phyloP scores from a whole-genome alignment of 1,140 invertebrate genomes.

The Papilio machaon region DNA sequence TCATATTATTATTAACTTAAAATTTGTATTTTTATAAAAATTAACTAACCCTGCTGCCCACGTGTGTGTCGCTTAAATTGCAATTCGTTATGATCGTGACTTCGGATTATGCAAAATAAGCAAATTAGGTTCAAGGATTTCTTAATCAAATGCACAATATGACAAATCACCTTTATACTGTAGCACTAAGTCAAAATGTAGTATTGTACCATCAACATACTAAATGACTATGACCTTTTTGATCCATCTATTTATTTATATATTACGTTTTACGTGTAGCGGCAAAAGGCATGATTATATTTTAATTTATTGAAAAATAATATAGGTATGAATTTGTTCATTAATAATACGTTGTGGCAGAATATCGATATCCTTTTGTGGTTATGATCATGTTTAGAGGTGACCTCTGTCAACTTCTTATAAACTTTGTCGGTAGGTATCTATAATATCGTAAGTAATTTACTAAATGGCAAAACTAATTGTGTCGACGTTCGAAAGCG shows the following conservation, averaged over 20 bases:
- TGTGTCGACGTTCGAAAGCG: constrained; percentile 58
- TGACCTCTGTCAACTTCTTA: constrained; percentile 34
- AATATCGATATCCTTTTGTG: constrained; percentile 38
- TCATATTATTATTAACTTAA: too few relatives aligned
- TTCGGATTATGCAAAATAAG: constrained; percentile 17
- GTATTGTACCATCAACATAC: not conserved
- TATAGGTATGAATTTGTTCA: not conserved
- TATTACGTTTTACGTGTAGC: not conserved
- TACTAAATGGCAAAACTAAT: constrained; percentile 47
- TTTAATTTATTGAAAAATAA: not conserved
- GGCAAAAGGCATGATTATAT: not conserved
- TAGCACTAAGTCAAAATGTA: not conserved
- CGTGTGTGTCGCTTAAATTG: not conserved
- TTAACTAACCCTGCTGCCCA: not conserved
- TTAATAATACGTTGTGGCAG: constrained; percentile 32
- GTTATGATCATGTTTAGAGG: constrained; percentile 35
- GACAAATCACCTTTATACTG: not conserved
- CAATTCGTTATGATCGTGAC: constrained; percentile 7
- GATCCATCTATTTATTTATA: not conserved
- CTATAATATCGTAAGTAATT: constrained; percentile 36
- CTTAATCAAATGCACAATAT: not conserved
- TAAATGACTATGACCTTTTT: constrained; percentile 13
- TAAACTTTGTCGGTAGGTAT: constrained; percentile 8
- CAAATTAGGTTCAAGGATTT: constrained; percentile 25
- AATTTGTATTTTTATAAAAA: not conserved